These are phyloP conservation scores for Dermolepida albohirtum DNA, from an alignment of 2,888 invertebrate genomes.

Conservation along the genomic window DNA sequence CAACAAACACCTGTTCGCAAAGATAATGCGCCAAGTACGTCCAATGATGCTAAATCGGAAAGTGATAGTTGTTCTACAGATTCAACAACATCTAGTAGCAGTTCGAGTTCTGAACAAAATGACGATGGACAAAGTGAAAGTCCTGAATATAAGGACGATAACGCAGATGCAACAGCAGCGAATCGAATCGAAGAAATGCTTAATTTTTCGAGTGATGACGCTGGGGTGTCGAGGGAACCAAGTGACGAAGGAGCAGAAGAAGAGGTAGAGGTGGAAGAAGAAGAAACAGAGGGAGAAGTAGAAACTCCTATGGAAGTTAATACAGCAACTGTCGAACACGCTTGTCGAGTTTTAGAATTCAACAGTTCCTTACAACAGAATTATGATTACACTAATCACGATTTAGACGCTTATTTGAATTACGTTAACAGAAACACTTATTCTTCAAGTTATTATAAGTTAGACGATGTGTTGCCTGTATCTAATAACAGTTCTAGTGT, in stretches of 20 bases:
- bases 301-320: neutral
- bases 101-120: no score
- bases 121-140: no score
- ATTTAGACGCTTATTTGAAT: constrained; percentile 26
- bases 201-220: no score
- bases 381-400: constrained; percentile 11
- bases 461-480: neutral
- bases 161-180: no score
- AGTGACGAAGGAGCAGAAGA: neutral
- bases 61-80: no score
- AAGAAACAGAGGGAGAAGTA: neutral
- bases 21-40: no score
- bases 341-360: neutral
- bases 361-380: constrained; percentile 18
- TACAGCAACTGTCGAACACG: neutral
- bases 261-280: neutral
- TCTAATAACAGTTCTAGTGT: no score
- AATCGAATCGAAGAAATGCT: no score
- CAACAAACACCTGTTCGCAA: neutral
- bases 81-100: no score
- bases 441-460: neutral
- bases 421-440: constrained; percentile 20
- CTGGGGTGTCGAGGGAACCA: no score
- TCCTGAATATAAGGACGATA: no score
- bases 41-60: no score